phyloP scores from a whole-genome alignment of 2,113 vertebrate species.

The Rissa tridactyla region DNA sequence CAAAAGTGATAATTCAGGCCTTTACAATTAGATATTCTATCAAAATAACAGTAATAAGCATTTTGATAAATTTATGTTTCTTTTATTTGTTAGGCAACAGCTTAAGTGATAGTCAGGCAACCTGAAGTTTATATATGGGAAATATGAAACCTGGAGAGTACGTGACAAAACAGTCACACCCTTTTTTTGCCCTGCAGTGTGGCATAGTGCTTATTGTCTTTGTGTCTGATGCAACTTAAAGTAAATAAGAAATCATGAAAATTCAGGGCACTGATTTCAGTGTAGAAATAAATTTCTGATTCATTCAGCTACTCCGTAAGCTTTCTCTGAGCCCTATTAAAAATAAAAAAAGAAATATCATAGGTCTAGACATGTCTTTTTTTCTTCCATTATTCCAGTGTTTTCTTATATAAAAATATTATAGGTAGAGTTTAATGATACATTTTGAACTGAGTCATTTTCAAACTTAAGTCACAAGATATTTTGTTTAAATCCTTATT shows the following conservation, averaged over 20 bases:
- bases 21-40: background rate
- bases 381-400: background rate
- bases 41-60: background rate
- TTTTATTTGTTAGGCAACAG: background rate
- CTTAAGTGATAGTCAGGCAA: background rate
- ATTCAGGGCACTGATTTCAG: background rate
- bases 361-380: background rate
- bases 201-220: background rate
- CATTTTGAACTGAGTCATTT: background rate
- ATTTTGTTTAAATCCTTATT: background rate
- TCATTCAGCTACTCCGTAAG: background rate
- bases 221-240: background rate
- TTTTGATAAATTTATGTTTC: background rate
- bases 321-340: background rate
- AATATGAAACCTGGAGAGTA: background rate
- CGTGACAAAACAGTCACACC: background rate
- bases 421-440: background rate
- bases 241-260: background rate
- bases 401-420: background rate
- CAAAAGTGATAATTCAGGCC: background rate
- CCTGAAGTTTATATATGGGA: background rate
- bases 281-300: background rate
- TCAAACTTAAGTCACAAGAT: background rate
- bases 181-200: background rate
- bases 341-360: background rate